These are phyloP conservation scores for Indicator maculatus DNA, from an alignment of 2,113 vertebrate species.

Conservation along the genomic window DNA sequence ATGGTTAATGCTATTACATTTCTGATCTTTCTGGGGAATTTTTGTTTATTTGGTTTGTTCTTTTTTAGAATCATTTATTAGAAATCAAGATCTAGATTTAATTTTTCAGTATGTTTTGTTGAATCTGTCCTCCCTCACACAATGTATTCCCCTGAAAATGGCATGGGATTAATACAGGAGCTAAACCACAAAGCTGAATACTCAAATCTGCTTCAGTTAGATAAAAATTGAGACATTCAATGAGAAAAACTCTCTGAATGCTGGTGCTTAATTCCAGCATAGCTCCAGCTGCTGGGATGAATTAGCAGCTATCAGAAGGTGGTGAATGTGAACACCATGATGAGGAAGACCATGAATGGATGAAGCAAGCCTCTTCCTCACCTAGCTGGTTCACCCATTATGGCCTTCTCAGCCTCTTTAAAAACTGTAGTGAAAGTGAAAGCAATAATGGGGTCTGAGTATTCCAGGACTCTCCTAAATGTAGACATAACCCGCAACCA, in stretches of 20 bases:
- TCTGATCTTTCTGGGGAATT: not conserved
- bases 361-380: not conserved
- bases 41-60: not conserved
- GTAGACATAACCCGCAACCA: not conserved
- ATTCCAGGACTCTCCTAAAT: not conserved
- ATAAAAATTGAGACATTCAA: not conserved
- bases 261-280: not conserved
- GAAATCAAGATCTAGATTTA: conserved; percentile 3
- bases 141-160: not conserved
- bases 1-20: not conserved
- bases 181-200: not conserved
- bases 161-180: not conserved
- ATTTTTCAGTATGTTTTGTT: not conserved
- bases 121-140: not conserved
- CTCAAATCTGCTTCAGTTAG: not conserved
- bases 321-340: not conserved
- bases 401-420: not conserved
- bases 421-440: not conserved
- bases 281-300: not conserved
- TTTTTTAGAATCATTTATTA: not conserved
- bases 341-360: accelerated
- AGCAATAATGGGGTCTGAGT: not conserved
- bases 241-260: not conserved
- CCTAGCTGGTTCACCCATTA: accelerated
- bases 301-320: not conserved